A percentile compares a stretch with the other conserved stretches of the same genome.
phyloP scores from a whole-genome alignment of 2,113 vertebrate genomes.

The Aphyosemion australe region DNA sequence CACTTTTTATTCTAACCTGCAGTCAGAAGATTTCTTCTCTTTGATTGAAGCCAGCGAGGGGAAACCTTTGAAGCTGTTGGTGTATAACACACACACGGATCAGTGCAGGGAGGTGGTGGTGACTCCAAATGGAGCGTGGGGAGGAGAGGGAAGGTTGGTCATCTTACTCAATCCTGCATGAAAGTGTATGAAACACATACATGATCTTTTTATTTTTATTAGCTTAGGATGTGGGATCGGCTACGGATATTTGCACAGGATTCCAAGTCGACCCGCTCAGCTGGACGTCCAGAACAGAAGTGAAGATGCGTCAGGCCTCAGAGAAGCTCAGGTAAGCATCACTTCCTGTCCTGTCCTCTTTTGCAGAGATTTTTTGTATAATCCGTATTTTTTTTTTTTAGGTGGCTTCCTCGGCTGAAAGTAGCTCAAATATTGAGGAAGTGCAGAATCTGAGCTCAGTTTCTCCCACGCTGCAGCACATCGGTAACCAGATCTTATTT shows the following conservation, averaged over 20 bases:
- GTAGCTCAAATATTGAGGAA: conserved; percentile 58
- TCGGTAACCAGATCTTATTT: conserved; percentile 71
- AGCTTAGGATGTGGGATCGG: conserved; percentile 94
- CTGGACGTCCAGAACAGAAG: conserved; percentile 24
- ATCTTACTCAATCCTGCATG: too few species aligned
- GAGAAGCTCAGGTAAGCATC: conserved; percentile 70
- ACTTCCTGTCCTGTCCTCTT: not conserved
- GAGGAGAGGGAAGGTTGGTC: conserved; percentile 91
- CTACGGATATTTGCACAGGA: conserved; percentile 92
- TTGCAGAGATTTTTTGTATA: not conserved
- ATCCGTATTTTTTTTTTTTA: conserved; percentile 40
- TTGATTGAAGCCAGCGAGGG: conserved; percentile 91
- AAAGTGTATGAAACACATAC: not conserved
- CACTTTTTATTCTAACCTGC: conserved; percentile 7
- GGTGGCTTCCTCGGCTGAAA: conserved; percentile 78
- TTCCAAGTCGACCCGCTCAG: conserved; percentile 79
- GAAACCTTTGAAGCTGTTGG: conserved; percentile 91
- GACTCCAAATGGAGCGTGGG: conserved; percentile 95
- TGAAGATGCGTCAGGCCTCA: conserved; percentile 67
- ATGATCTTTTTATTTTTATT: too few species aligned
- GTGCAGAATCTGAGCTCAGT: conserved; percentile 72
- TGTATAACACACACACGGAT: conserved; percentile 88
- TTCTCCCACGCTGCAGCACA: conserved; percentile 82
- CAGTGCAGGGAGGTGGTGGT: conserved; percentile 91
- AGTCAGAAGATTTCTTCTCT: conserved; percentile 96